Evolutionary conservation across 2,113 vertebrate genomes (phyloP), one percentile per base, ranked within the genome.

Genomic region (Canis aureus): DNA sequence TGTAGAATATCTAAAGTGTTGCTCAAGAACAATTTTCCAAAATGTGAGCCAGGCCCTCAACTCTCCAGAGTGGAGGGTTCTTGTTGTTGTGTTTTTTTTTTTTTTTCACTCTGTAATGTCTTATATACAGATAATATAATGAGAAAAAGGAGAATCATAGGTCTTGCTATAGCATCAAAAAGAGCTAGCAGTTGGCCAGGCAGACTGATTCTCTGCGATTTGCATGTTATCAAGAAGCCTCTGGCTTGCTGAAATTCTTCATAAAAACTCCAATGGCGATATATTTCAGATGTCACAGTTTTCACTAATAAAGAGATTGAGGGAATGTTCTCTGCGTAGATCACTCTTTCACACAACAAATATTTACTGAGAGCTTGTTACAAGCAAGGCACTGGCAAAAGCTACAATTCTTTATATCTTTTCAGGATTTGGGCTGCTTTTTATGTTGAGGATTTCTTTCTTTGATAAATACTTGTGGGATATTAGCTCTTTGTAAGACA

Each of bases 201-300:
- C 74, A 73, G 91, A 43, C 79, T 22, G 27, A 23, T 5, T 89
- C 57, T 81, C 86, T n/a, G 80, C 0, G 25, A 80, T 76, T 82
- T 53, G 35, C 91, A 60, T 49, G 81, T 71, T 49, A 51, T 53
- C 79, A 11, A 15, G 91, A 94, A 94, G 96, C 35, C 92, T n/a
- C 79, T 91, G 92, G 62, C 82, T 89, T 32, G 49, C 83, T 17
- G 80, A 82, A 66, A 59, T 62, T 35, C 73, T 53, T 55, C 66
- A 2, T 51, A 22, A 49, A 62, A 53, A 27, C 90, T 78, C 43
- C 86, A 51, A 49, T 8, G 88, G 27, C 1, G 35, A 57, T 16
- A n/a, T 3, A 38, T 91, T 89, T 79, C 60, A 29, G 87, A 95
- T 35, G 66, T 74, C 89, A 81, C 89, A 60, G 89, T 66, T 97